These are phyloP conservation scores for Uropetala carovei DNA, from an alignment of 2,888 invertebrate genomes.

Conservation along the genomic window DNA sequence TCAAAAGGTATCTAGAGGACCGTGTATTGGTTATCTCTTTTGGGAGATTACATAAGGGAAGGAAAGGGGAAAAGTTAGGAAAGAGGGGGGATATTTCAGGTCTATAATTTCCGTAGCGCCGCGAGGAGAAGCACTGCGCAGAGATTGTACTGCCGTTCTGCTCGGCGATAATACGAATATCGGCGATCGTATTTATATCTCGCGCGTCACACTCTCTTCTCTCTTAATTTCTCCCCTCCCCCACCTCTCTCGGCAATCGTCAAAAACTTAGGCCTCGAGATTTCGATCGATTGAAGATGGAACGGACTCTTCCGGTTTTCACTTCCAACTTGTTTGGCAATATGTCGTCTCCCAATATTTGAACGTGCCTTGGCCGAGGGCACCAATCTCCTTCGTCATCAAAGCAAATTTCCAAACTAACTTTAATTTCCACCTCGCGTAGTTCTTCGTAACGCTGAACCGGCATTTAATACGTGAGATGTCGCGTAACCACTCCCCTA, in stretches of 20 bases:
- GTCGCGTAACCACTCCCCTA: too few relatives aligned
- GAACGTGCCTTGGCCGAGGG: background rate
- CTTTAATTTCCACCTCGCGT: slow-evolving; percentile 20
- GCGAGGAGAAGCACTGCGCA: too few relatives aligned
- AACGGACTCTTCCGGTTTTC: slow-evolving; percentile 1
- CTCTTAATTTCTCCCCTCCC: background rate
- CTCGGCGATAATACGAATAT: too few relatives aligned
- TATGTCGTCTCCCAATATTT: slow-evolving; percentile 16
- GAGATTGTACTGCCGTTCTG: too few relatives aligned
- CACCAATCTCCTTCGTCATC: background rate
- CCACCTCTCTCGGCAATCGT: background rate
- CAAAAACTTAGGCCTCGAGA: background rate
- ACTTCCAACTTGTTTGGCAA: slow-evolving; percentile 11
- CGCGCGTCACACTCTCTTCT: background rate
- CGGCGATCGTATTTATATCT: too few relatives aligned
- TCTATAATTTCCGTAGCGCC: too few relatives aligned
- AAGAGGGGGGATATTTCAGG: too few relatives aligned
- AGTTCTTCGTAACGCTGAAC: background rate
- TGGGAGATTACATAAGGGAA: too few relatives aligned
- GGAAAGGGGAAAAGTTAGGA: too few relatives aligned
- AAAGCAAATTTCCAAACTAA: slow-evolving; percentile 27
- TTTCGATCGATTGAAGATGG: slow-evolving; percentile 14
- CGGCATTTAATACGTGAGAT: too few relatives aligned
- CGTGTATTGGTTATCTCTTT: too few relatives aligned
- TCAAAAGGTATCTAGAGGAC: too few relatives aligned